Evolutionary conservation across 2,113 vertebrate genomes (phyloP).

Genomic region (Gallinago media): DNA sequence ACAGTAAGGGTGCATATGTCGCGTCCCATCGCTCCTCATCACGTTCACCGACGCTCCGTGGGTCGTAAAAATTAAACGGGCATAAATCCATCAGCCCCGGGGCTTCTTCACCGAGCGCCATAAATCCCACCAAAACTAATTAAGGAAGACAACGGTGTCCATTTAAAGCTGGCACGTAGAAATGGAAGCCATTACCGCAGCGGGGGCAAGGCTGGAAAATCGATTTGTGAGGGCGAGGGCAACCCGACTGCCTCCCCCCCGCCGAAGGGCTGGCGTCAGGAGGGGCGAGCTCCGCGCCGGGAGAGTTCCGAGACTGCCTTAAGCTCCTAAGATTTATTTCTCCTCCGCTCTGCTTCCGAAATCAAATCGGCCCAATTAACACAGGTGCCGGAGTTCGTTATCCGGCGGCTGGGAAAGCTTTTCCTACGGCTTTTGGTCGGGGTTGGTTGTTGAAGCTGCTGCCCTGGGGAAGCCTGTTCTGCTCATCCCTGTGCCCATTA

Average conservation of each 20-base stretch:
- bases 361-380: slow-evolving; percentile 44
- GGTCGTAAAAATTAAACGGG: slow-evolving; percentile 45
- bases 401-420: not conserved
- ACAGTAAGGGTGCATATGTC: slow-evolving; percentile 40
- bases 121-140: slow-evolving; percentile 64
- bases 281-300: not conserved
- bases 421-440: not conserved
- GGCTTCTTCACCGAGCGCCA: not conserved
- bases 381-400: not conserved
- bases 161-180: slow-evolving; percentile 47
- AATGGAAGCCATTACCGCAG: not conserved
- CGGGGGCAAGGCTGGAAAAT: not conserved
- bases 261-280: fast-evolving
- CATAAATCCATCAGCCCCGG: slow-evolving; percentile 60
- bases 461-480: not conserved
- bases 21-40: slow-evolving; percentile 29
- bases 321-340: not conserved
- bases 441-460: not conserved
- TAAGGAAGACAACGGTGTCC: slow-evolving; percentile 47
- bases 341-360: not conserved
- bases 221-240: not conserved
- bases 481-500: not conserved
- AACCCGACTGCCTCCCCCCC: fast-evolving
- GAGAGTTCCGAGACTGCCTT: not conserved
- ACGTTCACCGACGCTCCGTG: not conserved